Evolutionary conservation across 1,140 invertebrate genomes (phyloP), one percentile per base, ranked within the genome.

Genomic region (Holotrichia oblita): DNA sequence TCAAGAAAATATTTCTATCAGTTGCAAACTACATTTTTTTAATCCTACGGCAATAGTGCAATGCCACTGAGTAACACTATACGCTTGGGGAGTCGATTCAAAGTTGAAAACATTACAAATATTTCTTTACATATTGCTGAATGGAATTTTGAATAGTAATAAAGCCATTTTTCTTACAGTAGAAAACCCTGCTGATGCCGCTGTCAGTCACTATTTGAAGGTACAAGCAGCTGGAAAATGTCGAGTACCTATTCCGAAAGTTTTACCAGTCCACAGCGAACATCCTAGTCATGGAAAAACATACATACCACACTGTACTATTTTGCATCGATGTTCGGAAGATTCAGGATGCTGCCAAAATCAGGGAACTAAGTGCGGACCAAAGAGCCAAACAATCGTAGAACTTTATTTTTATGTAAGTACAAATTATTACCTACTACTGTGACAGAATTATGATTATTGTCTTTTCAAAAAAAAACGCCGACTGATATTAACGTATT

Each of bases 341-440:
- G 91, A 93, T 83, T 92, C 91, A 10, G 93, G 93, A 79, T 94
- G 93, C 83, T 94, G 93, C 83, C 85, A 83, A 27, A 87, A 88
- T 22, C 90, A 91, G 76, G 84, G 87, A 10, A 85, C 90, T 55
- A 91, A 90, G 17, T 94, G 93, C 83, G 90, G 89, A 17, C 90
- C 93, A 0, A 93, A 92, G 83, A 87, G 87, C 3, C 88, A 88
- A 6, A 88, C 92, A 48, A 88, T 85, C 44, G 89, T 94, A 22
- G 90, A 93, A 78, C 88, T 93, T 22, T 89, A 90, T 79, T 93
- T 94, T 84, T 91, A 91, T 83, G 93, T 94, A 84, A 93, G 92
- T 92, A 74, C 7, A 55, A 55, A 55, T 17, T 6, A 34, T 34
- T 34, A 34, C 1, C 2, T 34, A 34, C 1, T 34, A 34, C 4